These are phyloP conservation scores for Clarias platycephalus DNA, from an alignment of 2,797 vertebrate genomes.

Conservation along the genomic window DNA sequence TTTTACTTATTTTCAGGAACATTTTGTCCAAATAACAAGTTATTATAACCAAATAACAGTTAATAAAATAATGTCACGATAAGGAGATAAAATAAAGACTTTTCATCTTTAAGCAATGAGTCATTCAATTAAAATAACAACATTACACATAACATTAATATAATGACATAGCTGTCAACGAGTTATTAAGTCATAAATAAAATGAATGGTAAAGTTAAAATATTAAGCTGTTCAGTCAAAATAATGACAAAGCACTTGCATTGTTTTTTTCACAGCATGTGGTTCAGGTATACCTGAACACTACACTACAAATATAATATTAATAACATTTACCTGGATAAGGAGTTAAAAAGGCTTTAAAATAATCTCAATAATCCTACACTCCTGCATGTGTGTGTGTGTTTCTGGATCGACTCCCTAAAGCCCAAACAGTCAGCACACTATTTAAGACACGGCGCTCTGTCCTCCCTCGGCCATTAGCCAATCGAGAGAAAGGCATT, in stretches of 20 bases:
- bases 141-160: not conserved
- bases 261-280: too few species aligned
- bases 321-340: conserved; percentile 17
- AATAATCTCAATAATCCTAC: conserved; percentile 12
- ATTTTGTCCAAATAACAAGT: not conserved
- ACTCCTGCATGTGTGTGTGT: not conserved
- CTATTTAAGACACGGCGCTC: conserved; percentile 82
- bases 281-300: not conserved
- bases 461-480: conserved; percentile 77
- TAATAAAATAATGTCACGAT: too few species aligned
- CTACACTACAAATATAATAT: not conserved
- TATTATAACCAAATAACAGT: not conserved
- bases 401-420: not conserved
- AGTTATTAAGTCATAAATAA: not conserved
- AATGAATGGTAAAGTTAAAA: too few species aligned
- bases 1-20: not conserved
- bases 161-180: not conserved
- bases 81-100: not conserved
- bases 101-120: not conserved
- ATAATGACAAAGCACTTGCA: not conserved
- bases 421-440: conserved; percentile 68
- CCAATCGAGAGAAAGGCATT: conserved; percentile 83
- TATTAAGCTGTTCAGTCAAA: not conserved
- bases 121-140: not conserved
- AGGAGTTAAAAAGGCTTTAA: not conserved